Conservation (phyloP, 2,797 vertebrate species). For the Esox masquinongy region DNA sequence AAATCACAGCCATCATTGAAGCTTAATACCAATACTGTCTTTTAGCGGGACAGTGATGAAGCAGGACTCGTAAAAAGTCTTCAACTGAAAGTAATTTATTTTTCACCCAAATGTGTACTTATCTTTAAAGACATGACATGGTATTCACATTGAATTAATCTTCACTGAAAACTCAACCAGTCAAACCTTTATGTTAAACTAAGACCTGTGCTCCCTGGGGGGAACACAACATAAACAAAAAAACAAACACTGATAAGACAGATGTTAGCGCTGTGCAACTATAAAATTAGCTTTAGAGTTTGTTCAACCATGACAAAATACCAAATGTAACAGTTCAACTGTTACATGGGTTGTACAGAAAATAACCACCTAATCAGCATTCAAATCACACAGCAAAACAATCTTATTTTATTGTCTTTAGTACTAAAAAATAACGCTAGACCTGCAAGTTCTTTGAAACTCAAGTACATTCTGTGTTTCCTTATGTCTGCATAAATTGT, state of each 20-base stretch:
- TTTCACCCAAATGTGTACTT: too few relatives aligned
- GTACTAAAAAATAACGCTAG: conserved; percentile 18
- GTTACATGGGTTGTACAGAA: conserved; percentile 58
- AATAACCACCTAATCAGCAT: conserved; percentile 29
- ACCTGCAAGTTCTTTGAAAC: conserved; percentile 16
- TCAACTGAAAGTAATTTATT: too few relatives aligned
- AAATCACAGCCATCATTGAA: conserved; percentile 12
- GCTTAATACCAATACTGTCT: conserved; percentile 35
- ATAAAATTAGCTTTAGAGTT: conserved; percentile 20
- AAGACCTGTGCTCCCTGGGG: too few relatives aligned
- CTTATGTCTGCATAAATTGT: conserved; percentile 38
- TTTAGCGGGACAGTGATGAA: neutral
- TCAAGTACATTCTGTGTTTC: conserved; percentile 11
- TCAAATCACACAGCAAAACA: conserved; percentile 34
- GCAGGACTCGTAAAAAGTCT: too few relatives aligned
- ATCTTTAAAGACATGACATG: too few relatives aligned
- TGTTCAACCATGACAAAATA: conserved; percentile 25
- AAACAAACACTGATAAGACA: conserved; percentile 14
- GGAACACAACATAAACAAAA: conserved; percentile 1
- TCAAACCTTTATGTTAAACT: too few relatives aligned
- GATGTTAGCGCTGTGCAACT: conserved; percentile 6
- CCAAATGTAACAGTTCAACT: conserved; percentile 65
- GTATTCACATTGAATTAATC: too few relatives aligned
- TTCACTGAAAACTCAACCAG: too few relatives aligned
- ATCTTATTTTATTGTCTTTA: conserved; percentile 22